Conservation (phyloP, 2,113 vertebrate species). For the Oplegnathus fasciatus region DNA sequence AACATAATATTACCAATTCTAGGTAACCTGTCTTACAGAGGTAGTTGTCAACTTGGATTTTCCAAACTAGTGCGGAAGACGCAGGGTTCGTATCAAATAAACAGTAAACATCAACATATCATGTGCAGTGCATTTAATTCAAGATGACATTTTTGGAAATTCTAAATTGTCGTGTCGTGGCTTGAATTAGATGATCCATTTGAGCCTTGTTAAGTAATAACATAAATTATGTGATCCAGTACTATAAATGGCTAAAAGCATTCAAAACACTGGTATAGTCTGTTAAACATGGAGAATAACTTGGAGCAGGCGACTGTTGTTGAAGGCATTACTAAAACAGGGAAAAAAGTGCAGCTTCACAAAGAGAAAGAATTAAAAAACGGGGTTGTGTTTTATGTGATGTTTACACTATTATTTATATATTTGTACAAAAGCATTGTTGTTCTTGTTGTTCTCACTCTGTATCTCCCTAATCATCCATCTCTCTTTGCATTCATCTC, state of each 20-base stretch:
- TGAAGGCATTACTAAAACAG: neutral
- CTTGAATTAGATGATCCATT: neutral
- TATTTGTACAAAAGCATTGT: neutral
- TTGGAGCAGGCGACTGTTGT: neutral
- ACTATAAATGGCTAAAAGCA: neutral
- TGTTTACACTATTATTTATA: conserved; percentile 13
- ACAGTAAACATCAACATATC: neutral
- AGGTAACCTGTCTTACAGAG: neutral
- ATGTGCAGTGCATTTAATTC: neutral
- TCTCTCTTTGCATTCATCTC: conserved; percentile 34
- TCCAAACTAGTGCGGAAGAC: neutral
- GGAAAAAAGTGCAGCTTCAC: neutral
- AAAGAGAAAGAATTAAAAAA: neutral
- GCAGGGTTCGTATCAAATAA: neutral
- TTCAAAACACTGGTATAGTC: neutral
- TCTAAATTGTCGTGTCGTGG: neutral
- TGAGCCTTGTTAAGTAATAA: neutral
- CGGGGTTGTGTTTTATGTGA: neutral
- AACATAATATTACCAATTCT: neutral
- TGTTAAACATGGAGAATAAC: neutral
- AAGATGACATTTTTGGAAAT: neutral
- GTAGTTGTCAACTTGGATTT: neutral
- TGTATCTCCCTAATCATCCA: conserved; percentile 23
- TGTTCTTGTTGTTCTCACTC: conserved; percentile 12
- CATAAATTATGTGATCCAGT: neutral